A percentile compares a stretch with the other conserved stretches of the same genome.
These are phyloP conservation scores for Leptarthrus brevirostris DNA, from an alignment of 2,888 invertebrate genomes.

Conservation along the genomic window DNA sequence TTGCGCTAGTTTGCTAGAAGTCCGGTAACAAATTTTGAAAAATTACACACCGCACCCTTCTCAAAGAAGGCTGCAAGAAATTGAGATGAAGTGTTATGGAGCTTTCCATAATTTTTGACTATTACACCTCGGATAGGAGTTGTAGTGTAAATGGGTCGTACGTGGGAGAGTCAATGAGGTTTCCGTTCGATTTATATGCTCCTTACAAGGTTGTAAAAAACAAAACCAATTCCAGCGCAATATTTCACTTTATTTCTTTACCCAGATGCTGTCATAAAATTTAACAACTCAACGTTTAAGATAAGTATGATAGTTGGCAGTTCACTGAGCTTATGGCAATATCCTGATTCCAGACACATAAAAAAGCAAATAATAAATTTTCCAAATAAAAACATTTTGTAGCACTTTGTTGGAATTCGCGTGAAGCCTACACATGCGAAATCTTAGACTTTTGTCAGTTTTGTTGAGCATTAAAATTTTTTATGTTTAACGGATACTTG, in stretches of 20 bases:
- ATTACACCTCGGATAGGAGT: constrained; percentile 11
- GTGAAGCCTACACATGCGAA: too few species aligned
- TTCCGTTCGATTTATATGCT: constrained; percentile 9
- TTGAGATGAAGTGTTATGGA: constrained; percentile 39
- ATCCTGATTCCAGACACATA: background rate
- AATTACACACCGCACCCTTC: background rate
- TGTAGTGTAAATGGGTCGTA: constrained; percentile 22
- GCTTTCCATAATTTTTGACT: constrained; percentile 32
- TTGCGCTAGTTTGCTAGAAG: background rate
- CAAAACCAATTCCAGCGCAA: background rate
- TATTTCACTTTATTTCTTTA: constrained; percentile 16
- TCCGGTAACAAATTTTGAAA: constrained; percentile 1
- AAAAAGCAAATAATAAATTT: constrained; percentile 24
- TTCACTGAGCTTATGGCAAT: background rate
- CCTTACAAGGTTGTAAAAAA: background rate
- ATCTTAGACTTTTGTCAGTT: too few species aligned
- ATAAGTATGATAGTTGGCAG: constrained; percentile 10
- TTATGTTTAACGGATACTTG: too few species aligned
- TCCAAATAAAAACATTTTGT: constrained; percentile 9
- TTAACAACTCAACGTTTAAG: constrained; percentile 23
- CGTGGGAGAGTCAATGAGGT: constrained; percentile 18
- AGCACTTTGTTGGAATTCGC: constrained; percentile 7
- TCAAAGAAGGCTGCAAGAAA: constrained; percentile 9
- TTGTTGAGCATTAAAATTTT: too few species aligned
- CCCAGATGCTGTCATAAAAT: constrained; percentile 26